phyloP scores from a whole-genome alignment of 2,888 invertebrate genomes.

The Hyles lineata region DNA sequence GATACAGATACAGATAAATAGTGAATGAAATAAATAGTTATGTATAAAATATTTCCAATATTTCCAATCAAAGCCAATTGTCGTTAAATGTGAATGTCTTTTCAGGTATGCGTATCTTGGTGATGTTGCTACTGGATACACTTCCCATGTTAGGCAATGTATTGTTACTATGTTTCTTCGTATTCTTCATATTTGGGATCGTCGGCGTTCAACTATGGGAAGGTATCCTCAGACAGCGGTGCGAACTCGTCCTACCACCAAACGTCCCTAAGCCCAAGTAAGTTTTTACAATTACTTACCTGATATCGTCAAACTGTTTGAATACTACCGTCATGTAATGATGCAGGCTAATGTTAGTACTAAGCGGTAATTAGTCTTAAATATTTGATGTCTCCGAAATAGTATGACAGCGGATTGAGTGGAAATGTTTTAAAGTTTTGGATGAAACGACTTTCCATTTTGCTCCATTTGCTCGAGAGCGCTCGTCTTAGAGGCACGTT shows the following conservation, averaged over 20 bases:
- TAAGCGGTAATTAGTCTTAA: conserved; percentile 50
- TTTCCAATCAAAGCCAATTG: too few relatives aligned
- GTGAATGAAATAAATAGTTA: too few relatives aligned
- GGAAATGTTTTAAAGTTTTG: conserved; percentile 25
- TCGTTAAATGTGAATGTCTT: conserved; percentile 23
- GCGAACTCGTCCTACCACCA: conserved; percentile 91
- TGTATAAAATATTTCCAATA: too few relatives aligned
- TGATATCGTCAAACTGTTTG: conserved; percentile 31
- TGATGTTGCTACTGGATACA: conserved; percentile 99
- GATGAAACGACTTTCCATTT: conserved; percentile 45
- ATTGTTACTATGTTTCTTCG: conserved; percentile 98
- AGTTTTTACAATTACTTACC: conserved; percentile 70
- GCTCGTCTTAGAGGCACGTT: conserved; percentile 79
- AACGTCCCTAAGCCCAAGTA: conserved; percentile 90
- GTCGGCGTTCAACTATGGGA: conserved; percentile 99
- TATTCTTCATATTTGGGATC: conserved; percentile 99
- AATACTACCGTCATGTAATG: conserved; percentile 36
- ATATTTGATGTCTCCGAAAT: conserved; percentile 45
- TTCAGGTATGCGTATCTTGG: conserved; percentile 98
- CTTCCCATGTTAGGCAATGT: conserved; percentile 99
- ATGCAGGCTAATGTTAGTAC: conserved; percentile 42
- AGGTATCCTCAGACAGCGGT: conserved; percentile 97
- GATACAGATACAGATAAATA: too few relatives aligned
- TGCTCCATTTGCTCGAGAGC: conserved; percentile 71
- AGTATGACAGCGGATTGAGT: conserved; percentile 40